phyloP scores from a whole-genome alignment of 1,140 invertebrate species.

The Aphaenogaster ashmeadi region DNA sequence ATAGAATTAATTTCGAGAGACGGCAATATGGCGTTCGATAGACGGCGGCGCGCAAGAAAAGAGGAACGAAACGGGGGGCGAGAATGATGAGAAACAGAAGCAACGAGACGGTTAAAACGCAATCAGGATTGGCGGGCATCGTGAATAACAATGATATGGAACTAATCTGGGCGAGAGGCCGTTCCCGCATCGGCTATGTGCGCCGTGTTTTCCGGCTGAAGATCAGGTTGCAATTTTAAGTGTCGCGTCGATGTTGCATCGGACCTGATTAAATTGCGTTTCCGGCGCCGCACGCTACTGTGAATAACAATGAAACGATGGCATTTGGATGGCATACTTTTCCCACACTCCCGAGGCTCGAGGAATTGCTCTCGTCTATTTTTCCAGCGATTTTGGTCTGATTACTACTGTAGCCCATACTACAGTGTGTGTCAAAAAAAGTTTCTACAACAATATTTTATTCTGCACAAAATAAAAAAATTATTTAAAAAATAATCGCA shows the following conservation, averaged over 20 bases:
- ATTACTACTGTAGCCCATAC: background rate
- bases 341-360: background rate
- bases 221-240: constrained; percentile 80
- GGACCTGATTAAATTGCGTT: constrained; percentile 80
- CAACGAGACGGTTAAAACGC: constrained; percentile 79
- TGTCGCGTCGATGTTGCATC: constrained; percentile 73
- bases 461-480: constrained; percentile 15
- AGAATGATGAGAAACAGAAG: constrained; percentile 58
- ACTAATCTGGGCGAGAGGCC: constrained; percentile 71
- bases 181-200: constrained; percentile 46
- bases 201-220: constrained; percentile 62
- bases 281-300: constrained; percentile 64
- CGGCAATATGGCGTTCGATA: constrained; percentile 35
- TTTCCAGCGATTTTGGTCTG: constrained; percentile 20
- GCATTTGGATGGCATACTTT: constrained; percentile 39
- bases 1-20: constrained; percentile 48
- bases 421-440: background rate
- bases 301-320: constrained; percentile 81
- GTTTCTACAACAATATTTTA: background rate
- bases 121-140: constrained; percentile 76
- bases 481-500: background rate
- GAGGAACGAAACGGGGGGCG: background rate
- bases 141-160: constrained; percentile 81
- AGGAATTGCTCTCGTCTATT: constrained; percentile 31
- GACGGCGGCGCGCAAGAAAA: constrained; percentile 14